A percentile compares a stretch with the other conserved stretches of the same genome.
These are phyloP conservation scores for Terebella lapidaria DNA, from an alignment of 2,888 invertebrate species.

Conservation along the genomic window DNA sequence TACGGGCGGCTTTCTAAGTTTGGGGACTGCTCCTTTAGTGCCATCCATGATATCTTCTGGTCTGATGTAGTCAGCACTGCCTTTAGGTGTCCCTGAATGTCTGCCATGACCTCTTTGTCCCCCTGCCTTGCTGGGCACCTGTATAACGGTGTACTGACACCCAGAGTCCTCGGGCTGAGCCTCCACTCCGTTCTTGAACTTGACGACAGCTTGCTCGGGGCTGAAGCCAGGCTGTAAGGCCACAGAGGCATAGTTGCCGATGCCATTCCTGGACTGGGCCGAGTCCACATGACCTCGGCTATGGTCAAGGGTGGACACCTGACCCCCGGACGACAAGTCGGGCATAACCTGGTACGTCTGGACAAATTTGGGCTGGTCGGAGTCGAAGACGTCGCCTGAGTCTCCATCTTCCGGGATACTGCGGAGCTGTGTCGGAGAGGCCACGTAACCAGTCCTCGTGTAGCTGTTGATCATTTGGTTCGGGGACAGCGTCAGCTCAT, in stretches of 20 bases:
- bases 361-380: neutral
- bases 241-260: neutral
- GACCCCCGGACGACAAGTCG: neutral
- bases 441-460: neutral
- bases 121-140: neutral
- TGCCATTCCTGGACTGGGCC: neutral
- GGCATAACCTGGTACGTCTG: neutral
- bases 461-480: no score
- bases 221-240: neutral
- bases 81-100: no score
- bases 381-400: neutral
- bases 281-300: neutral
- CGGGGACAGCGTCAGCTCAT: no score
- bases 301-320: neutral
- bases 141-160: neutral
- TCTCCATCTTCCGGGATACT: neutral
- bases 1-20: no score
- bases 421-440: neutral
- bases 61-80: no score
- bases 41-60: no score
- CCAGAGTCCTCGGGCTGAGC: neutral
- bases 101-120: no score
- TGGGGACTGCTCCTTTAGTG: no score
- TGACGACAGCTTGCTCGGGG: neutral
- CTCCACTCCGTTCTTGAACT: neutral